Conservation (phyloP, 23 tunicate genomes). For the Ciona savignyi region DNA sequence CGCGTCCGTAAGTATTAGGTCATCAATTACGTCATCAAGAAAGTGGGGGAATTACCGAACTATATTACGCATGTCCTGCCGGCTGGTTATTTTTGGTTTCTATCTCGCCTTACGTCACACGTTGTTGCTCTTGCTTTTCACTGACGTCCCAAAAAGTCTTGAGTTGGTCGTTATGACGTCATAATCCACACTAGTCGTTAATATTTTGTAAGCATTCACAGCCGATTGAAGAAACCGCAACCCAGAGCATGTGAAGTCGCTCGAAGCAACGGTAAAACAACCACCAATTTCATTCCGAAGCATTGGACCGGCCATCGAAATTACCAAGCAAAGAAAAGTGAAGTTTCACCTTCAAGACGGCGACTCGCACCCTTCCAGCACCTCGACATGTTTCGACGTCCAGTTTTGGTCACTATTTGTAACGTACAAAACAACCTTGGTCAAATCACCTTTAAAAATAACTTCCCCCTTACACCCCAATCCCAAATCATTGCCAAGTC, state of each 20-base stretch:
- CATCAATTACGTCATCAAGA: not conserved
- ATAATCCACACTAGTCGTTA: not conserved
- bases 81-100: too few relatives aligned
- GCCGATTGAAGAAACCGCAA: not conserved
- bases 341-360: not conserved
- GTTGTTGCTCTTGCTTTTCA: not conserved
- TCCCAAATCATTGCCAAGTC: too few relatives aligned
- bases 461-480: too few relatives aligned
- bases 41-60: not conserved
- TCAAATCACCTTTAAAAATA: too few relatives aligned
- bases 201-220: not conserved
- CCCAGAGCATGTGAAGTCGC: too few relatives aligned
- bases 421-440: not conserved
- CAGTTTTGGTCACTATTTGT: too few relatives aligned
- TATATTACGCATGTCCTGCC: not conserved
- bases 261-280: too few relatives aligned
- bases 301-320: too few relatives aligned
- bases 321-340: not conserved
- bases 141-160: not conserved
- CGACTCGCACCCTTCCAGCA: not conserved
- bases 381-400: not conserved
- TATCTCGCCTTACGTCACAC: not conserved
- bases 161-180: not conserved
- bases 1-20: not conserved
- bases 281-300: too few relatives aligned